Base-by-base conservation (phyloP, 2,888 invertebrate genomes). In the Cyaniris semiargus region DNA sequence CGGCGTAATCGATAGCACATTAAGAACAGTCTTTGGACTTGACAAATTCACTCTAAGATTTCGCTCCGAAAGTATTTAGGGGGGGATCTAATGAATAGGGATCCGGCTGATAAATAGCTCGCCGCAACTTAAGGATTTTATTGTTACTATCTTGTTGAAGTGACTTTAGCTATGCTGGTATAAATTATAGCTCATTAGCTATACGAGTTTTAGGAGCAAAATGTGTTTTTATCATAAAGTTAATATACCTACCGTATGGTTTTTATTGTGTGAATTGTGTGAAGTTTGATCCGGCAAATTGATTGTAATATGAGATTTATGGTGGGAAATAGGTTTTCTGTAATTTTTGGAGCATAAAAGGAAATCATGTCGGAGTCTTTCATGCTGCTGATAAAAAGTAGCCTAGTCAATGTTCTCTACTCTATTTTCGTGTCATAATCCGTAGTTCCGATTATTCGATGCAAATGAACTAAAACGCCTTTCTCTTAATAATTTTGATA, bases 1-100 rank as follows among this genome's bases (percentile, higher is more conserved):
- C 74, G 23, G 15, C 15, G 74, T 23, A 74, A 74, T 53, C 74
- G 74, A 74, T 48, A 53, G 74, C 44, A 53, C 74, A 74, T 74
- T 74, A 74, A 74, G 74, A 74, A 53, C 74, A 74, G 74, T 48
- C 72, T 44, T 72, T 44, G 72, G 72, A 72, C 72, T 38, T 74
- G 74, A 74, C 74, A 53, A 74, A 74, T 74, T 74, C 53, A 48
- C 74, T 74, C 53, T 44, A 72, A 72, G 72, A 72, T 72, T 38
- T 44, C 72, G 21, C 48, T 53, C 27, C 18, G 48, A 48, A 74
- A 74, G 74, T 74, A 48, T 48, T 72, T 44, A 21, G 74, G 74
- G 72, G 72, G 38, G 44, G 7, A 15, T 44, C 44, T 53, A 44
- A 53, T 74, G 48, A 74, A 74, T 74, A 72, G 44, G 74, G 23